These are phyloP conservation scores for Nothobranchius kuhntae DNA, from an alignment of 2,113 vertebrate genomes.

Conservation along the genomic window DNA sequence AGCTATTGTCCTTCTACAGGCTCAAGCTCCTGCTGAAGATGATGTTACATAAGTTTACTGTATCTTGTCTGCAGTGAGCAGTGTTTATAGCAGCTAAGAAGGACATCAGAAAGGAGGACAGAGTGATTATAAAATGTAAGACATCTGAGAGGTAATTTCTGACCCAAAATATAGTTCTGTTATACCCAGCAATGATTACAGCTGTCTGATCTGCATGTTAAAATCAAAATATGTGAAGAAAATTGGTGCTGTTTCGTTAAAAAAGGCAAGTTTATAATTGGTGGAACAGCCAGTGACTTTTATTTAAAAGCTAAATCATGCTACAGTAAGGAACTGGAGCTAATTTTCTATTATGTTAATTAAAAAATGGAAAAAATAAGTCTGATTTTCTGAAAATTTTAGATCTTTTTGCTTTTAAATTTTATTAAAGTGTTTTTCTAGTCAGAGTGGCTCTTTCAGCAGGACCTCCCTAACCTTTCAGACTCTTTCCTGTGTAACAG, in stretches of 20 bases:
- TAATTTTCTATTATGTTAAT: too few relatives aligned
- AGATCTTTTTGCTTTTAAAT: too few relatives aligned
- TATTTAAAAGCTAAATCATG: neutral
- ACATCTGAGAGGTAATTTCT: neutral
- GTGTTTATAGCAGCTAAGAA: conserved; percentile 23
- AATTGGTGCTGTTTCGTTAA: neutral
- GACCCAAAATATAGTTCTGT: neutral
- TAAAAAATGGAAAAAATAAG: too few relatives aligned
- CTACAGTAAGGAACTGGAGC: neutral
- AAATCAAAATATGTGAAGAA: neutral
- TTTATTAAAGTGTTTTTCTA: too few relatives aligned
- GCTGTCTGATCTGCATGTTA: neutral
- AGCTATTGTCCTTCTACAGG: conserved; percentile 78
- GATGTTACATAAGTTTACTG: conserved; percentile 68
- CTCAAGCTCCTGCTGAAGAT: conserved; percentile 53
- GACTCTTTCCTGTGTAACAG: conserved; percentile 38
- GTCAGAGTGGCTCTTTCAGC: conserved; percentile 10
- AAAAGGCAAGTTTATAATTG: neutral
- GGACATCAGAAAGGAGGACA: conserved; percentile 2
- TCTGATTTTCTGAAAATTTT: too few relatives aligned
- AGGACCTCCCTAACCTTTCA: conserved; percentile 19
- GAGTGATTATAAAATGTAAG: conserved; percentile 8
- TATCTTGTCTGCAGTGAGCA: conserved; percentile 66
- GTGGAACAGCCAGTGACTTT: neutral
- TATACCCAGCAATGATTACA: neutral